These are phyloP conservation scores for Platycercus adscitus DNA, from an alignment of 2,113 vertebrate species.

Conservation along the genomic window DNA sequence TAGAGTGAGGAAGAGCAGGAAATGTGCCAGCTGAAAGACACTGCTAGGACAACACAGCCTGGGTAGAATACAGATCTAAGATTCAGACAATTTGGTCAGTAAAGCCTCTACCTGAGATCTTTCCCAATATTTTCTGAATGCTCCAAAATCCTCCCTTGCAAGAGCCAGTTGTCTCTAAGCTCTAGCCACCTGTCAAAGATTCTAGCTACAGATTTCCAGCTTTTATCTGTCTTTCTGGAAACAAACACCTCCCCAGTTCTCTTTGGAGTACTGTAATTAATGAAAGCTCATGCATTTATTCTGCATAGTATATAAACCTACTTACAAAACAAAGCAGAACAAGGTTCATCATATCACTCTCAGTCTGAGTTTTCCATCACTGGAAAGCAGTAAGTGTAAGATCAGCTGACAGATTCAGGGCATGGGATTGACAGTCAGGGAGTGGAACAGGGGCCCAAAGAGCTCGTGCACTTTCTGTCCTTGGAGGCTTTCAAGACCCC, in stretches of 20 bases:
- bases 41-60: neutral
- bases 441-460: neutral
- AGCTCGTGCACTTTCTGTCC: neutral
- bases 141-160: neutral
- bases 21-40: neutral
- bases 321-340: constrained; percentile 44
- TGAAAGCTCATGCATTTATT: constrained; percentile 57
- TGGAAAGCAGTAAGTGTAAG: neutral
- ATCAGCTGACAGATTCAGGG: constrained; percentile 8
- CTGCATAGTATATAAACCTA: constrained; percentile 6
- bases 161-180: neutral
- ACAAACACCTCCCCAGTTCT: constrained; percentile 35
- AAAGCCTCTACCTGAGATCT: neutral
- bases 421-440: neutral
- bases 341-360: constrained; percentile 24
- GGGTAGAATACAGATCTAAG: neutral
- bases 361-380: constrained; percentile 14
- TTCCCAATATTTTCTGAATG: neutral
- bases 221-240: constrained; percentile 39
- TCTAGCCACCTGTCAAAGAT: constrained; percentile 26
- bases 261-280: constrained; percentile 42
- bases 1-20: neutral
- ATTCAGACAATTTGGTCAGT: neutral
- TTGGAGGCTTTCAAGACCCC: neutral
- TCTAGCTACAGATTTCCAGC: neutral